phyloP scores from a whole-genome alignment of 2,113 vertebrate genomes.

The Myrmecobius fasciatus region DNA sequence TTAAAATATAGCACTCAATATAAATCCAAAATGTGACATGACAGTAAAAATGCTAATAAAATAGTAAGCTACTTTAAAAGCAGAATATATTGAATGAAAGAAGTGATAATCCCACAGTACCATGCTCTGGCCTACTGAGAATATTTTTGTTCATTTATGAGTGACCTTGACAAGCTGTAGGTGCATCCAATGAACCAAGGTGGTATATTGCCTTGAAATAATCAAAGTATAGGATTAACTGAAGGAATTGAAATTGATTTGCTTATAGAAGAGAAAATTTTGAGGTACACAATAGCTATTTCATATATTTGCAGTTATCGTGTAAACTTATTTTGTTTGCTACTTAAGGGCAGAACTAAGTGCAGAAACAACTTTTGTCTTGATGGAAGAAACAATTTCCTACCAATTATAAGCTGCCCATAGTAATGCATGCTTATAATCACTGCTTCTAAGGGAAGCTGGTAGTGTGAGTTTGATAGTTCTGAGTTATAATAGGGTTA shows the following conservation, averaged over 20 bases:
- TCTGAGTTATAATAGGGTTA: neutral
- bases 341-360: neutral
- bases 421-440: neutral
- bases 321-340: neutral
- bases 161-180: neutral
- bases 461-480: neutral
- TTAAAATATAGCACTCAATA: neutral
- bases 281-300: neutral
- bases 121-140: neutral
- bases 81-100: neutral
- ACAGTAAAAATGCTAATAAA: neutral
- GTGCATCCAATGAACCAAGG: neutral
- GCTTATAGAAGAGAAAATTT: neutral
- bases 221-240: neutral
- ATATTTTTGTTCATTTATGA: neutral
- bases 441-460: neutral
- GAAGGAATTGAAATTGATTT: neutral
- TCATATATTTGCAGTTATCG: neutral
- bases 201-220: neutral
- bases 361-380: neutral
- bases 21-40: neutral
- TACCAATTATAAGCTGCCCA: neutral
- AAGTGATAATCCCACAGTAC: neutral
- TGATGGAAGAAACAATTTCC: neutral
- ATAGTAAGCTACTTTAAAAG: neutral